Evolutionary conservation across 2,888 invertebrate genomes (phyloP), one percentile per base, ranked within the genome.

Genomic region (Mamestra brassicae): DNA sequence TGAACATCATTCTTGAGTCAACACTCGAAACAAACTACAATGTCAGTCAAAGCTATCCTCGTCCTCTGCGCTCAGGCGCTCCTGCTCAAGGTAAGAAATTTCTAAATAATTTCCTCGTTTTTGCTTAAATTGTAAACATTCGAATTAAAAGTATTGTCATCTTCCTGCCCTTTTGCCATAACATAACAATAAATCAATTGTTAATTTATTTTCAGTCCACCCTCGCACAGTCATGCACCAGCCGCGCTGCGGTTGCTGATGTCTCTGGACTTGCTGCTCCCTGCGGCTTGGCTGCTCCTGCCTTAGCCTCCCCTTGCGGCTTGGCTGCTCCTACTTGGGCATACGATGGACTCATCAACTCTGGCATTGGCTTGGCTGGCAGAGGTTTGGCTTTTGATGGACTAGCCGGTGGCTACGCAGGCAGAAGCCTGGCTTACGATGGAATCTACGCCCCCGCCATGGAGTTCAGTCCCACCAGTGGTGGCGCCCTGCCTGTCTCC

Each of bases 401-500:
- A 61, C 7, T 62, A 2, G n/a, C n/a, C n/a, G n/a, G n/a, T 13
- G 70, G 60, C 26, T 70, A 4, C 0, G 71, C 71, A 11, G 70
- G 74, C 11, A 57, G 62, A 38, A 36, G 50, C n/a, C n/a, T 80
- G 7, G 78, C 34, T 62, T 74, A 60, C 55, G 70, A 74, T 45
- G 64, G 60, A 61, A 36, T 74, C 52, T 58, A 26, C 38, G 42
- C 63, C 11, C 45, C 64, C 4, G 15, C 61, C 34, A 26, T 80
- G 11, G 74, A 80, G 50, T 62, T 71, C 67, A 78, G 61, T 17
- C 61, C 78, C n/a, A 80, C 80, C n/a, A 80, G 69, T 64, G 84
- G 82, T 5, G 84, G 86, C 3, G 74, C 70, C 47, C 65, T 87
- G 8, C 65, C 79, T 13, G 77, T 87, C 45, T 61, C 52, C 54